Evolutionary conservation across 2,797 vertebrate genomes (phyloP).

Genomic region (Fratercula arctica): DNA sequence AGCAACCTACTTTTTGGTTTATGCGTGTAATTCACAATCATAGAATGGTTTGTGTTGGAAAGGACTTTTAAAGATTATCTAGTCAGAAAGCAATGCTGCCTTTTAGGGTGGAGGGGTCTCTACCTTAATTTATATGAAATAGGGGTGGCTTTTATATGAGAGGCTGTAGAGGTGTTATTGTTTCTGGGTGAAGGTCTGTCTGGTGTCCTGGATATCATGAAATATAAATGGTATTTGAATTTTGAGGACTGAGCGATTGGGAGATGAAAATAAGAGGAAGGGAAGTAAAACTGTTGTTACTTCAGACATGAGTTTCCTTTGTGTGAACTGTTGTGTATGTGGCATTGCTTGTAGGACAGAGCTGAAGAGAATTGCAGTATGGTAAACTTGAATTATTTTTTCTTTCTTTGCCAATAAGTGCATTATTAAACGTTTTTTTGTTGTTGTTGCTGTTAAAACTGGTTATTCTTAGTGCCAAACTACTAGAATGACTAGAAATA

Average conservation of each 20-base stretch:
- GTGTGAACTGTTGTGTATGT: background rate
- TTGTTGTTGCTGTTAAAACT: background rate
- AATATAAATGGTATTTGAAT: background rate
- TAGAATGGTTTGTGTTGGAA: background rate
- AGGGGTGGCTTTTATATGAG: background rate
- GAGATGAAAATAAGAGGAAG: background rate
- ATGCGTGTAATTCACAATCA: fast-evolving
- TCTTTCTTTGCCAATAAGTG: background rate
- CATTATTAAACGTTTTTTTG: background rate
- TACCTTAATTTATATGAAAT: background rate
- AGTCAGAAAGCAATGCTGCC: background rate
- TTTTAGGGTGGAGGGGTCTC: background rate
- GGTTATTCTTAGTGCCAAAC: background rate
- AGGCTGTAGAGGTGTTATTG: background rate
- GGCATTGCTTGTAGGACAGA: background rate
- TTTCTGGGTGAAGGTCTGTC: background rate
- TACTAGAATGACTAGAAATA: background rate
- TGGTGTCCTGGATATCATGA: background rate
- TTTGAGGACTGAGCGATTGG: background rate
- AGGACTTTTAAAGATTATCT: background rate
- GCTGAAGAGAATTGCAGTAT: background rate
- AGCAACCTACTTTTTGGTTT: background rate
- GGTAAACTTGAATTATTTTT: background rate
- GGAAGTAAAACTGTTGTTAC: background rate
- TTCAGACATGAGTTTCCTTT: background rate